Evolutionary conservation across 2,113 vertebrate genomes (phyloP).

Genomic region (Cranoglanis bouderius): DNA sequence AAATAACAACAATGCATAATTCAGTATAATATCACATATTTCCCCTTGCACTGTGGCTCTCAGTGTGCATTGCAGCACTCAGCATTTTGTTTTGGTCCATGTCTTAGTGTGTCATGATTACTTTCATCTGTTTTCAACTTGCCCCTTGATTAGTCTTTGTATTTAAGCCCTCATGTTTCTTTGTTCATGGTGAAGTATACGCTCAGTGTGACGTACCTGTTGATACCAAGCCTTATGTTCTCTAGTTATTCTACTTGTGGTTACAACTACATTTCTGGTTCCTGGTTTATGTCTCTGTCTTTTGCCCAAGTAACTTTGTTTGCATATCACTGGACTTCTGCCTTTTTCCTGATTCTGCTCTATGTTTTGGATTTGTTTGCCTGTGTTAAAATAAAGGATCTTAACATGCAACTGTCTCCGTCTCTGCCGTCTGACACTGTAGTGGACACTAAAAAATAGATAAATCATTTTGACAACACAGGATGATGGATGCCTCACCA

Average conservation of each 20-base stretch:
- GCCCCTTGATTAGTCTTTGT: neutral
- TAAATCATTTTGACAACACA: neutral
- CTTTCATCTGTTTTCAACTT: neutral
- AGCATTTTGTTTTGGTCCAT: neutral
- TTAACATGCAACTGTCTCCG: neutral
- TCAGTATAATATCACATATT: neutral
- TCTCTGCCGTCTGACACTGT: neutral
- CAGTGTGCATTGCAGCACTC: neutral
- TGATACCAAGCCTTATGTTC: neutral
- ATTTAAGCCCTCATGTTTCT: neutral
- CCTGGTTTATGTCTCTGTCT: neutral
- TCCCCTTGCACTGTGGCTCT: neutral
- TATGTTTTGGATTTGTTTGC: neutral
- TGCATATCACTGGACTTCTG: too few species aligned
- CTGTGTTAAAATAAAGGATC: neutral
- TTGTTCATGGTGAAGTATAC: neutral
- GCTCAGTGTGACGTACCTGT: neutral
- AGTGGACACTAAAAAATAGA: neutral
- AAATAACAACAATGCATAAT: neutral
- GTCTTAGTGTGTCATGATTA: neutral
- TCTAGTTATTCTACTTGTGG: neutral
- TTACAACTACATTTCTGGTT: neutral
- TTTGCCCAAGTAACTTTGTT: neutral
- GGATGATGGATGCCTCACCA: conserved; percentile 68
- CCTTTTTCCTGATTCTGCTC: neutral